Percentiles rank a stretch among this genome's conserved stretches.
Conservation (phyloP, 2,797 vertebrate genomes). For the Tadarida brasiliensis region DNA sequence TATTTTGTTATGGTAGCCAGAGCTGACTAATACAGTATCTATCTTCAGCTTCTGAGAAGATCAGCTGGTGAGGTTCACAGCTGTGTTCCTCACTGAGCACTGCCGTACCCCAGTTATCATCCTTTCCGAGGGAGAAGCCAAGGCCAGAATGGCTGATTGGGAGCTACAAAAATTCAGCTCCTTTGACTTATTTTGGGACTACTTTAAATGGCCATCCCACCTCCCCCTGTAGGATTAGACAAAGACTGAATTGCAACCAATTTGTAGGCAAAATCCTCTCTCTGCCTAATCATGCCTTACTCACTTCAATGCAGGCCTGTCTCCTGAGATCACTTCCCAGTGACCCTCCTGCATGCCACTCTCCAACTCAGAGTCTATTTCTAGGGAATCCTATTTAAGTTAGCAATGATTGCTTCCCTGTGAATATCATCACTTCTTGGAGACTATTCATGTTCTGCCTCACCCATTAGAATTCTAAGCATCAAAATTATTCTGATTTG, state of each 20-base stretch:
- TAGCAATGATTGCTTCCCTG: neutral
- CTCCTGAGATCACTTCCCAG: neutral
- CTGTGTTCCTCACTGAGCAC: neutral
- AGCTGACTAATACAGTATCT: neutral
- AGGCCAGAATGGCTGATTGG: neutral
- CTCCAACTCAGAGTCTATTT: conserved; percentile 24
- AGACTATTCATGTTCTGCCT: neutral
- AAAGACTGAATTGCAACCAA: neutral
- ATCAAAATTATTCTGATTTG: conserved; percentile 16
- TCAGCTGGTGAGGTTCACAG: neutral
- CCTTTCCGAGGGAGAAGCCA: neutral
- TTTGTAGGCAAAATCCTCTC: neutral
- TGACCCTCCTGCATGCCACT: neutral
- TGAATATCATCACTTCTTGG: neutral
- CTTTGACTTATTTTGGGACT: conserved; percentile 10
- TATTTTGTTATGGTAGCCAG: neutral
- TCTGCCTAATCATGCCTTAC: neutral
- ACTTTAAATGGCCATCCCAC: neutral
- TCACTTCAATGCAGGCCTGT: neutral
- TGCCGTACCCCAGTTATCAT: neutral
- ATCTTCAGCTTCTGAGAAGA: neutral
- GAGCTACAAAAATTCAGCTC: neutral
- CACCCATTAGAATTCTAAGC: neutral
- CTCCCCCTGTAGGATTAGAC: neutral
- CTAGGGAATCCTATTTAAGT: conserved; percentile 30